Evolutionary conservation across 1,140 invertebrate genomes (phyloP).

Genomic region (Phthorimaea operculella): DNA sequence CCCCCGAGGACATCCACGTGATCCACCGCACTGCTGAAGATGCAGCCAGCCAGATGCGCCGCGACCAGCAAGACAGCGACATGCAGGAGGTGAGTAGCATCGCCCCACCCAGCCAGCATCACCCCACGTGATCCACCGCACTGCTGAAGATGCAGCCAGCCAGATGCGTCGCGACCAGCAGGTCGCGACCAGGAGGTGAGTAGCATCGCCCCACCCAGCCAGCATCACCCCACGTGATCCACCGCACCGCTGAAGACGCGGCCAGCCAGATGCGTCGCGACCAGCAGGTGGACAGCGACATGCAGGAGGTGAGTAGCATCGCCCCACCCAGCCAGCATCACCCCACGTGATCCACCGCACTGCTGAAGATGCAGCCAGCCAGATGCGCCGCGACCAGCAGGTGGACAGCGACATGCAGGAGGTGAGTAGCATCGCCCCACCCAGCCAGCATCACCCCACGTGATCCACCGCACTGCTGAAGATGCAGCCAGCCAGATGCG

Average conservation of each 20-base stretch:
- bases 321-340: no score
- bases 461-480: constrained; percentile 68
- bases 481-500: constrained; percentile 56
- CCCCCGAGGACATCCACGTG: constrained; percentile 70
- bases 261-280: constrained; percentile 60
- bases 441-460: constrained; percentile 71
- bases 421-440: no score
- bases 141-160: constrained; percentile 59
- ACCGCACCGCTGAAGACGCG: constrained; percentile 63
- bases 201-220: no score
- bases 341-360: constrained; percentile 70
- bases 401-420: constrained; percentile 60
- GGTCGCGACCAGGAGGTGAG: constrained; percentile 56
- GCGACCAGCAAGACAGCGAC: constrained; percentile 59
- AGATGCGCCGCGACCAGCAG: constrained; percentile 57
- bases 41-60: constrained; percentile 56
- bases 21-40: constrained; percentile 68
- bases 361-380: constrained; percentile 58
- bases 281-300: constrained; percentile 58
- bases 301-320: constrained; percentile 58
- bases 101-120: no score
- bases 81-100: constrained; percentile 59
- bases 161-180: constrained; percentile 59
- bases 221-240: constrained; percentile 71
- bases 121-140: constrained; percentile 70